Base-by-base conservation (phyloP, 2,888 invertebrate genomes). In the Leucoptera coffeella region DNA sequence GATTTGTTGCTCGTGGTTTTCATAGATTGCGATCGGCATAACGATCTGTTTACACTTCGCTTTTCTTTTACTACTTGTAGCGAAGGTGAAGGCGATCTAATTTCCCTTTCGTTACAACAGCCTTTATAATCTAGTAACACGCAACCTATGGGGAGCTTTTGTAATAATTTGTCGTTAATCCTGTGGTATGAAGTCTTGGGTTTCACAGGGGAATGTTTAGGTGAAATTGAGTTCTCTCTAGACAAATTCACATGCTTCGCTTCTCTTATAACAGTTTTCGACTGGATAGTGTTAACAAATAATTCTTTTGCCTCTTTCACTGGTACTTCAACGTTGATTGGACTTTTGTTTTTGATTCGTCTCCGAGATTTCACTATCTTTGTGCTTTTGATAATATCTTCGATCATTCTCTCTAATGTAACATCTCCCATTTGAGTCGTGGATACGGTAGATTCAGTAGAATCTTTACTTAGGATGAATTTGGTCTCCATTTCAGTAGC, bases 381-480 rank as follows among this genome's bases (percentile, higher is more conserved):
- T 2, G 75, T 74, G 32, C 73, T 75, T 35, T 78, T 77, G 33
- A 78, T 61, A 28, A 78, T 75, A 31, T 75, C 78, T 40, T 78
- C 75, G 22, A 78, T 78, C 54, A 78, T 73, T 48, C 58, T 69
- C 40, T 78, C 77, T 23, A 79, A 47, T 8, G 72, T 72, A 1
- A 61, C 40, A 38, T 72, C 72, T 3, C 72, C 72, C 72, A 72
- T 72, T 49, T 69, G 61, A 3, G 72, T 67, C 11, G 71, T 72
- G 1, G 72, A 69, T 14, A 69, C 59, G 6, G 71, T 65, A 8
- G 67, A 64, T 34, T 56, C 62, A 2, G 62, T 51, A 22, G 52
- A 50, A 36, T 62, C 60, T 39, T 56, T 61, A 9, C 50, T 45
- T 28, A 65, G 38, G 26, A 71, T 64, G 32, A 57, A 69, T 35